These are phyloP conservation scores for Sciurus carolinensis DNA, from an alignment of 2,797 vertebrate species.

Conservation along the genomic window DNA sequence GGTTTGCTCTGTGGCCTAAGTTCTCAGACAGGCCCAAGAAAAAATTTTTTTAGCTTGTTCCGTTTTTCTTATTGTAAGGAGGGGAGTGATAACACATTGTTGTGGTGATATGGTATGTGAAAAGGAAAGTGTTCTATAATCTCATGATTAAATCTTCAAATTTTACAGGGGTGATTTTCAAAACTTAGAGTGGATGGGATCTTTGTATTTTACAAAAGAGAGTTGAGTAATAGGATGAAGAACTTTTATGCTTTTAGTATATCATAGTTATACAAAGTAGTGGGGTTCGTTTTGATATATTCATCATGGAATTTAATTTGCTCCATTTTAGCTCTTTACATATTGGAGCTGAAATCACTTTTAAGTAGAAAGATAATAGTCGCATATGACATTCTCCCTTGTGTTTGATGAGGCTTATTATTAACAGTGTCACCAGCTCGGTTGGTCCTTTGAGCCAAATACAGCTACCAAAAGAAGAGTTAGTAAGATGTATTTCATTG, in stretches of 20 bases:
- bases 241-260: background rate
- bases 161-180: background rate
- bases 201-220: conserved; percentile 21
- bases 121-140: no score
- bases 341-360: background rate
- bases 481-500: background rate
- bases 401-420: background rate
- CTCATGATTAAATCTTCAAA: no score
- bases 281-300: no score
- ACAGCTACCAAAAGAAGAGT: background rate
- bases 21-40: background rate
- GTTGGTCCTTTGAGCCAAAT: background rate
- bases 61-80: background rate
- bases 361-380: conserved; percentile 7
- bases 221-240: background rate
- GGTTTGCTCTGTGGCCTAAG: background rate
- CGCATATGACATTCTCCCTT: background rate
- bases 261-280: no score
- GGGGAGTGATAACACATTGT: background rate
- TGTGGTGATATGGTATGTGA: no score
- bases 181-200: background rate
- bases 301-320: no score
- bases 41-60: conserved; percentile 18
- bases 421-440: background rate
- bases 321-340: background rate